Percentiles rank a stretch among this genome's conserved stretches.
Conservation (phyloP, 2,888 invertebrate species). For the Pilophorus perplexus region DNA sequence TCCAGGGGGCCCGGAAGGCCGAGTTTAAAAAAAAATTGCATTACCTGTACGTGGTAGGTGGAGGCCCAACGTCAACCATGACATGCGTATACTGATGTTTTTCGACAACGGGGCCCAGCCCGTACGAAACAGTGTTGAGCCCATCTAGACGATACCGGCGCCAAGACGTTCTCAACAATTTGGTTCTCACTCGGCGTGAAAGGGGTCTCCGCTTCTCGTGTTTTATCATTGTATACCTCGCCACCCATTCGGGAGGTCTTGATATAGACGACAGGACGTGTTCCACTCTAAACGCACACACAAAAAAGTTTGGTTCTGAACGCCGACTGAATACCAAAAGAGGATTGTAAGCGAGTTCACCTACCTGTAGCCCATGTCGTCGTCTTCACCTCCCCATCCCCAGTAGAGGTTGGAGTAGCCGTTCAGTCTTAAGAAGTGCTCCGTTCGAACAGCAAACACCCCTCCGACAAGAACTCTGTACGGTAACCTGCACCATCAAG, state of each 20-base stretch:
- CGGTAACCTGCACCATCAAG: constrained; percentile 66
- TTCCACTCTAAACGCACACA: constrained; percentile 46
- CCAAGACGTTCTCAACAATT: constrained; percentile 51
- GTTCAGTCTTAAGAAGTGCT: constrained; percentile 87
- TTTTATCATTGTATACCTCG: constrained; percentile 59
- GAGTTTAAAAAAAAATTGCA: not conserved
- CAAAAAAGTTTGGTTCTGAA: not conserved
- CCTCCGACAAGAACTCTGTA: constrained; percentile 92
- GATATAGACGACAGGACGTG: constrained; percentile 52
- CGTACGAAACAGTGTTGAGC: constrained; percentile 54
- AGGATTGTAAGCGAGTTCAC: no score
- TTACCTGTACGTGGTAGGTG: constrained; percentile 35
- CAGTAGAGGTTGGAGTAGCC: constrained; percentile 92
- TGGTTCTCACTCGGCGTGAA: constrained; percentile 50
- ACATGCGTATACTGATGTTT: constrained; percentile 54
- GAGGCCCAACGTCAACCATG: constrained; percentile 54
- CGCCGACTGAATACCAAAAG: not conserved
- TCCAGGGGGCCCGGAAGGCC: not conserved
- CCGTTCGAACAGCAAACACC: constrained; percentile 82
- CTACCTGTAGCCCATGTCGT: constrained; percentile 86
- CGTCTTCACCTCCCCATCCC: constrained; percentile 99
- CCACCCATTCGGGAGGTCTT: constrained; percentile 55
- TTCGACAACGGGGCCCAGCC: constrained; percentile 50
- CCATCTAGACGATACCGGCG: constrained; percentile 53
- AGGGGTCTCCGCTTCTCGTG: constrained; percentile 53